Evolutionary conservation across 1,140 invertebrate genomes (phyloP), one percentile per base, ranked within the genome.

Genomic region (Ceratoteleas bidentatus): DNA sequence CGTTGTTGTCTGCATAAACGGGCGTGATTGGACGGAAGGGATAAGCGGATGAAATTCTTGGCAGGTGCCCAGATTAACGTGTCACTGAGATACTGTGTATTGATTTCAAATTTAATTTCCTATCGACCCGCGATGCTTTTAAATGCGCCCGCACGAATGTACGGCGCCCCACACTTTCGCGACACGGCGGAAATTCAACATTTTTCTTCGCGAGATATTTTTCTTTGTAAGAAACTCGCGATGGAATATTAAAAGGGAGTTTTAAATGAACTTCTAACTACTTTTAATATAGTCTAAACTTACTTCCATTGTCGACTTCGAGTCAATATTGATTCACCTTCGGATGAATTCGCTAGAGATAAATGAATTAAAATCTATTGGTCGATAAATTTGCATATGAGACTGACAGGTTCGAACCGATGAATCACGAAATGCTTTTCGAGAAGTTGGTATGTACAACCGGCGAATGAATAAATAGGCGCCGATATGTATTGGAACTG

Each of bases 291-390:
- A 78, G 69, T 75, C 75, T 50, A 78, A 83, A 83, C 74, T 78
- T 83, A 83, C 69, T 72, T 58, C 60, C 70, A 66, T 74, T 78
- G 74, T 70, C 74, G 61, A 73, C 54, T 68, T 16, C 62, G 62
- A 70, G 81, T 83, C 81, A 83, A 83, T 83, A 83, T 83, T 83
- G 81, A 83, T 75, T 83, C 75, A 74, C 69, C 75, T 62, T 61
- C 70, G 75, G 57, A 78, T 83, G 75, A 79, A 83, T 83, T 83
- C 81, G 68, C 66, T 38, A 10, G 62, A 74, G 75, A 83, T 83
- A 79, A 83, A 83, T 79, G 81, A 83, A 83, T 83, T 83, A 83
- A 83, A 79, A 83, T 79, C 70, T 74, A 69, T 69, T 54, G 70
- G 70, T 62, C 81, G 81, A 78, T 78, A 83, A 78, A 83, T 78